Percentiles rank a stretch among this genome's conserved stretches.
Conservation (phyloP, 2,888 invertebrate species). For the Troglohyphantes excavatus region DNA sequence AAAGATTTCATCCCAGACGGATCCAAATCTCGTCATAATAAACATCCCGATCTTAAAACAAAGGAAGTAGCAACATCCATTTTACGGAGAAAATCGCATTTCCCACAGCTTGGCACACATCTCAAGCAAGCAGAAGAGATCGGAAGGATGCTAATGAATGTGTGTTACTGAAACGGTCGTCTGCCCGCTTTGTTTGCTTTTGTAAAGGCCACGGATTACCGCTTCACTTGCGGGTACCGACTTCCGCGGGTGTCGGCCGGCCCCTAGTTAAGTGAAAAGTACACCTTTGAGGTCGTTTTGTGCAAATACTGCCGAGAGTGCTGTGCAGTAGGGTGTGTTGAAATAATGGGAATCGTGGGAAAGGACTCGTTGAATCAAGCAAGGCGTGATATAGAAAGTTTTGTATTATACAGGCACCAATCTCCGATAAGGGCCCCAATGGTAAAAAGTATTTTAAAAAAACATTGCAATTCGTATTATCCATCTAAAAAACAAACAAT, state of each 20-base stretch:
- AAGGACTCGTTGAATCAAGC: too few species aligned
- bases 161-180: slow-evolving; percentile 61
- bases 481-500: too few species aligned
- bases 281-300: not conserved
- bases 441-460: too few species aligned
- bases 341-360: too few species aligned
- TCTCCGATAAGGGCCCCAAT: too few species aligned
- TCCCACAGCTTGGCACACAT: slow-evolving; percentile 49
- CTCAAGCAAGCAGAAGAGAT: not conserved
- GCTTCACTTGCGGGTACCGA: slow-evolving; percentile 32
- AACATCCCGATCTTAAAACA: not conserved
- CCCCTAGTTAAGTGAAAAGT: not conserved
- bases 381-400: too few species aligned
- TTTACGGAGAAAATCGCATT: not conserved
- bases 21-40: not conserved
- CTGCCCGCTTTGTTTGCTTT: slow-evolving; percentile 50
- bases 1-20: not conserved
- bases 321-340: too few species aligned
- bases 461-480: too few species aligned
- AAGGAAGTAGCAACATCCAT: not conserved
- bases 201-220: slow-evolving; percentile 37
- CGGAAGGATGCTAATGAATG: slow-evolving; percentile 25
- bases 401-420: too few species aligned
- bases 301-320: not conserved
- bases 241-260: slow-evolving; percentile 36